phyloP scores from a whole-genome alignment of 1,140 invertebrate genomes.

The Papilio xuthus region DNA sequence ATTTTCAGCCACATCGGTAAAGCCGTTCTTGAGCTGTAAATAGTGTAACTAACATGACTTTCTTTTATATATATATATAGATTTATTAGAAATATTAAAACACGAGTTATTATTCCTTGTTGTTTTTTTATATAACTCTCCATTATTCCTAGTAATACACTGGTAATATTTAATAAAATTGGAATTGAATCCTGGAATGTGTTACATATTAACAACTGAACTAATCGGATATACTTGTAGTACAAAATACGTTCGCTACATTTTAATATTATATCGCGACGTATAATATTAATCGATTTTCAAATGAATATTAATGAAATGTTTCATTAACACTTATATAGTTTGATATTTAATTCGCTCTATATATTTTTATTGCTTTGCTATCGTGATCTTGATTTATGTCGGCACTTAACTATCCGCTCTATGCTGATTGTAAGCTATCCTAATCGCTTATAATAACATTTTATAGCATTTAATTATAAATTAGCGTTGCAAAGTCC shows the following conservation, averaged over 20 bases:
- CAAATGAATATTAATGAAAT: slow-evolving; percentile 25
- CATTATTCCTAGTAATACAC: too few relatives aligned
- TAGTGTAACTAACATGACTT: too few relatives aligned
- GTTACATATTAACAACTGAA: not conserved
- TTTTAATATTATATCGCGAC: not conserved
- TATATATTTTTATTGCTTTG: slow-evolving; percentile 21
- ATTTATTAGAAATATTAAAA: too few relatives aligned
- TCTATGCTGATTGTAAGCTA: slow-evolving; percentile 19
- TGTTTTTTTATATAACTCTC: not conserved
- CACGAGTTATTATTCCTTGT: too few relatives aligned
- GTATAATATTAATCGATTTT: slow-evolving; percentile 10
- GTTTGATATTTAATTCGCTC: slow-evolving; percentile 26
- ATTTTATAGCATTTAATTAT: slow-evolving; percentile 3
- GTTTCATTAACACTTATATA: slow-evolving; percentile 2
- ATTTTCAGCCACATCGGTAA: too few relatives aligned
- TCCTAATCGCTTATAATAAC: slow-evolving; percentile 26
- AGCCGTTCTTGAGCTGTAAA: too few relatives aligned
- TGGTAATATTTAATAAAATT: too few relatives aligned
- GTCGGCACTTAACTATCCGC: slow-evolving; percentile 5
- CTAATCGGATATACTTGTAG: not conserved
- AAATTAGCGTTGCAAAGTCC: not conserved
- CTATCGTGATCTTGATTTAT: slow-evolving; percentile 14
- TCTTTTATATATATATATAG: too few relatives aligned
- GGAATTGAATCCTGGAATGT: not conserved
- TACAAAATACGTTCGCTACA: not conserved